A percentile compares a stretch with the other conserved stretches of the same genome.
Evolutionary conservation across 2,797 vertebrate genomes (phyloP).

Genomic region (Tapirus indicus): DNA sequence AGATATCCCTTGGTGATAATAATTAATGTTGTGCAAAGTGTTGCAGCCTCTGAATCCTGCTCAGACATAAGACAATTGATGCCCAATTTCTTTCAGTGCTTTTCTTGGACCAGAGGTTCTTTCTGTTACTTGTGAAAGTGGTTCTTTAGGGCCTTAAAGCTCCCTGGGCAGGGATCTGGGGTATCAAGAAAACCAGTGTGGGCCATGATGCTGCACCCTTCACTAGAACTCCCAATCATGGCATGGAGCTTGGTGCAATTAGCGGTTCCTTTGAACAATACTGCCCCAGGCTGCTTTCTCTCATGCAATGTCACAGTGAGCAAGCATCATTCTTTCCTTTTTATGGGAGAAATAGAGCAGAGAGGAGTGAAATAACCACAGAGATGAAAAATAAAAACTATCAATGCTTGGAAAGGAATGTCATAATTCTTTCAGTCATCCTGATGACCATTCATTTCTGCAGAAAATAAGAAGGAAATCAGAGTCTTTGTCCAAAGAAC

Average conservation of each 20-base stretch:
- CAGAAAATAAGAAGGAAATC: constrained; percentile 47
- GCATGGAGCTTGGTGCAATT: neutral
- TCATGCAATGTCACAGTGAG: neutral
- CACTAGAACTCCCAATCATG: neutral
- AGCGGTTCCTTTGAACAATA: neutral
- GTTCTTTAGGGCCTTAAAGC: neutral
- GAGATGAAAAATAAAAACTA: constrained; percentile 13
- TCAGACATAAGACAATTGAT: neutral
- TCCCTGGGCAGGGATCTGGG: neutral
- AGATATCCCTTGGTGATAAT: neutral
- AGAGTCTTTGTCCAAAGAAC: constrained; percentile 21
- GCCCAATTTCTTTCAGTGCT: neutral
- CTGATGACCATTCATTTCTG: constrained; percentile 52
- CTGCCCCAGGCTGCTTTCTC: neutral
- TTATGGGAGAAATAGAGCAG: constrained; percentile 33
- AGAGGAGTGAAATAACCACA: constrained; percentile 6
- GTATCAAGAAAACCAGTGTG: neutral
- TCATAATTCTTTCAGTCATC: constrained; percentile 5
- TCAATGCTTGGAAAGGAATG: neutral
- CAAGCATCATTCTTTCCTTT: constrained; percentile 17
- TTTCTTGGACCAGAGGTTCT: neutral
- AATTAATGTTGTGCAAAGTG: neutral
- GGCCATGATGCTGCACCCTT: neutral
- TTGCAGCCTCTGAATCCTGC: neutral
- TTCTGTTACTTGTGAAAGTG: neutral